Percentiles rank a stretch among this genome's conserved stretches.
Evolutionary conservation across 2,797 vertebrate species (phyloP).

Genomic region (Telmatherina bonti): DNA sequence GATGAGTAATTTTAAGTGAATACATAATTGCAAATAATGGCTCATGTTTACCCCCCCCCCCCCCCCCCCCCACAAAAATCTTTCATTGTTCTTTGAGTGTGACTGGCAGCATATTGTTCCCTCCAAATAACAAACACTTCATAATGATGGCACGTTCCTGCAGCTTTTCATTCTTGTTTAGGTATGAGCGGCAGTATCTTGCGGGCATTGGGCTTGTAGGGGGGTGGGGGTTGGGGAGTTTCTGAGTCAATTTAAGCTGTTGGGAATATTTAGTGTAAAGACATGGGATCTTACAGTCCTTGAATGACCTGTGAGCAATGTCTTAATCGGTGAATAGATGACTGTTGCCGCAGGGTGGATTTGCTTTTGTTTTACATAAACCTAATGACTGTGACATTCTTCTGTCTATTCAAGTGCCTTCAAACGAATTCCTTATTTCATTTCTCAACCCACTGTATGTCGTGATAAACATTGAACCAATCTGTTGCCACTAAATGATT

Average conservation of each 20-base stretch:
- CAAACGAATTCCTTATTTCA: conserved; percentile 48
- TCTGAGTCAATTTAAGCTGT: conserved; percentile 43
- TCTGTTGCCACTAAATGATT: conserved; percentile 41
- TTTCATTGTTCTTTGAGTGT: conserved; percentile 35
- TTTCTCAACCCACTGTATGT: conserved; percentile 26
- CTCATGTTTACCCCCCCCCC: too few species aligned
- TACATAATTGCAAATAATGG: too few species aligned
- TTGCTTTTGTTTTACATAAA: conserved; percentile 54
- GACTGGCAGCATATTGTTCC: conserved; percentile 46
- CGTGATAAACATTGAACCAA: conserved; percentile 57
- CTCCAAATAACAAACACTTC: conserved; percentile 38
- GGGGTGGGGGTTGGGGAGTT: not conserved
- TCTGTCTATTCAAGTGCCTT: conserved; percentile 38
- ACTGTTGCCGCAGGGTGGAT: conserved; percentile 33
- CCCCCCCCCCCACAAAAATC: too few species aligned
- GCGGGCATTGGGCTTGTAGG: conserved; percentile 38
- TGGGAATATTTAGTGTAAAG: conserved; percentile 52
- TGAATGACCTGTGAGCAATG: conserved; percentile 55
- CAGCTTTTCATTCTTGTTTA: conserved; percentile 53
- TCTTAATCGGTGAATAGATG: conserved; percentile 40
- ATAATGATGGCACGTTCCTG: conserved; percentile 33
- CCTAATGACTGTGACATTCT: conserved; percentile 45
- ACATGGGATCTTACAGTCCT: conserved; percentile 57
- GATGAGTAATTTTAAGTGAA: too few species aligned
- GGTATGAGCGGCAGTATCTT: conserved; percentile 48